These are phyloP conservation scores for Dryas iulia DNA, from an alignment of 1,140 invertebrate species.

Conservation along the genomic window DNA sequence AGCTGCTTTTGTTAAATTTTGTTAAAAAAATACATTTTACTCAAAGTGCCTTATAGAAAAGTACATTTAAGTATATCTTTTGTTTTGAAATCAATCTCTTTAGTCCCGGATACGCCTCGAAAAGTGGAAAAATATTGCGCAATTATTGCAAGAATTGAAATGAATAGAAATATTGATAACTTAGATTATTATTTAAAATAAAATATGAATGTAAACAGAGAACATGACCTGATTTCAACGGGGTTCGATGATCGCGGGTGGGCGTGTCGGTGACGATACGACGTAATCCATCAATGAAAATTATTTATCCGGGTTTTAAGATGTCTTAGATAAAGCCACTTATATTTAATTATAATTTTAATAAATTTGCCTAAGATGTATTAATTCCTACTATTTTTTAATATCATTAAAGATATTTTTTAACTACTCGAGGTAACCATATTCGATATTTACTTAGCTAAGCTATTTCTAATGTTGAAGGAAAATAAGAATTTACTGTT, in stretches of 20 bases:
- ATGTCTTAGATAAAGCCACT: background rate
- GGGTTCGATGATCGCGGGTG: constrained; percentile 52
- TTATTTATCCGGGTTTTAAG: background rate
- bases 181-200: background rate
- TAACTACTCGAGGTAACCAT: background rate
- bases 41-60: too few relatives aligned
- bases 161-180: too few relatives aligned
- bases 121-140: too few relatives aligned
- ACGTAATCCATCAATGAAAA: constrained; percentile 18
- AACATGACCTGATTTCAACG: constrained; percentile 45
- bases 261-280: constrained; percentile 43
- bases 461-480: background rate
- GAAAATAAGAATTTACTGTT: background rate
- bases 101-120: too few relatives aligned
- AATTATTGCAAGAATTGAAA: too few relatives aligned
- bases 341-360: background rate
- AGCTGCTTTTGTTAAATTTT: too few relatives aligned
- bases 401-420: background rate
- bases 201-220: constrained; percentile 23
- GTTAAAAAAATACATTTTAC: too few relatives aligned
- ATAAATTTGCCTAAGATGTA: background rate
- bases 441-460: background rate
- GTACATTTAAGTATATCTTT: too few relatives aligned
- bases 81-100: too few relatives aligned
- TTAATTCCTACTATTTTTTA: background rate